Conservation (phyloP, 2,888 invertebrate genomes). For the Rotaria magnacalcarata region DNA sequence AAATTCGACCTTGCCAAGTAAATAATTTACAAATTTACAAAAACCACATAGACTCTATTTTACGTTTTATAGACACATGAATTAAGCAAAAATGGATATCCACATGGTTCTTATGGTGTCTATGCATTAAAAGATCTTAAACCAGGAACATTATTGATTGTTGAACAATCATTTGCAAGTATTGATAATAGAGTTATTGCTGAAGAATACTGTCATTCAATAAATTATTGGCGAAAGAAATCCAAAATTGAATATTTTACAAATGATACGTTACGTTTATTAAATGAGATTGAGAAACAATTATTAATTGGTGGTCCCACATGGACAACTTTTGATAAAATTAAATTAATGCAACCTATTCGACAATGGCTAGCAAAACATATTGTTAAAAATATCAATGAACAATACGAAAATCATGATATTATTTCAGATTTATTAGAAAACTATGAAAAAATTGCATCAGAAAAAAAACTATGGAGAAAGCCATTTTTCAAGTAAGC, state of each 20-base stretch:
- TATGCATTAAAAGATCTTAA: slow-evolving; percentile 14
- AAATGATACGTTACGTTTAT: not conserved
- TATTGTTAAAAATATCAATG: not conserved
- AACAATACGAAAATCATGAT: not conserved
- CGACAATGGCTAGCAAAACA: not conserved
- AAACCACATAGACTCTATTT: no score
- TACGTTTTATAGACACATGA: not conserved
- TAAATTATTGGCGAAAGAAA: not conserved
- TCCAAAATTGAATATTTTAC: not conserved
- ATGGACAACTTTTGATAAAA: not conserved
- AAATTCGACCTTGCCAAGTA: not conserved
- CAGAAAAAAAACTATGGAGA: slow-evolving; percentile 7
- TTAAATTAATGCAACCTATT: slow-evolving; percentile 8
- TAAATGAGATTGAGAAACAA: slow-evolving; percentile 4
- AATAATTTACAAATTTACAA: not conserved
- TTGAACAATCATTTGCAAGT: not conserved
- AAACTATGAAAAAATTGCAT: not conserved
- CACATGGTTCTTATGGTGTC: not conserved
- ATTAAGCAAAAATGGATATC: not conserved
- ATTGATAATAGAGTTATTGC: not conserved
- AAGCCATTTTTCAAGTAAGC: not conserved
- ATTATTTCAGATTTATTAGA: not conserved
- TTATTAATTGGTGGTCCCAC: not conserved
- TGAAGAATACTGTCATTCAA: not conserved
- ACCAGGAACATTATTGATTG: not conserved